A percentile compares a stretch with the other conserved stretches of the same genome.
Conservation (phyloP, 2,888 invertebrate genomes). For the Rhogogaster chlorosoma region DNA sequence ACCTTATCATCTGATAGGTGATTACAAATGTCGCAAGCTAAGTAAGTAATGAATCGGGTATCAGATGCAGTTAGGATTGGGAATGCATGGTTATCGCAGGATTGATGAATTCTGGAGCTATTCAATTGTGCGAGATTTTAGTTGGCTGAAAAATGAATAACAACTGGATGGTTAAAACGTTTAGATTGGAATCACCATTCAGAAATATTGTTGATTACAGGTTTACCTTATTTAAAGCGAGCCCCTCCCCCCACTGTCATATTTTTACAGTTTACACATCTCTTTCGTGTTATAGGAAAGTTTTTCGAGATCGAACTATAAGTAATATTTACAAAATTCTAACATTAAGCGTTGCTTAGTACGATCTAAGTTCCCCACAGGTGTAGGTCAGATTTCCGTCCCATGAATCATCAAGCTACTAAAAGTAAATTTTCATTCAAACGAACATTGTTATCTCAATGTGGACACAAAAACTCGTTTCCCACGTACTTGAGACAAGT, state of each 20-base stretch:
- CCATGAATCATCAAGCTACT: not conserved
- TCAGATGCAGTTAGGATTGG: not conserved
- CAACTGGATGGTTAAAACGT: not conserved
- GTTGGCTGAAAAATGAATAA: not conserved
- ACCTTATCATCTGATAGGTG: conserved; percentile 16
- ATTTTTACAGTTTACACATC: conserved; percentile 56
- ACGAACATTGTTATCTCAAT: not conserved
- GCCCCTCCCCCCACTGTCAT: conserved; percentile 73
- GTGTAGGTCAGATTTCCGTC: conserved; percentile 31
- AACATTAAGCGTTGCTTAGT: conserved; percentile 10
- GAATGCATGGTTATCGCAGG: not conserved
- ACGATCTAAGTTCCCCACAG: conserved; percentile 17
- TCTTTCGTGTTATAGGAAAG: conserved; percentile 46
- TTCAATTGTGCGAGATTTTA: not conserved
- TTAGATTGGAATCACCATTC: conserved; percentile 10
- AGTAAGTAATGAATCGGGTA: not conserved
- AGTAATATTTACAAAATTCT: conserved; percentile 18
- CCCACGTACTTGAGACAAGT: not conserved
- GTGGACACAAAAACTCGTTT: not conserved
- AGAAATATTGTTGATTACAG: not conserved
- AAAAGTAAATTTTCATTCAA: not conserved
- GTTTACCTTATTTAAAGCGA: conserved; percentile 66
- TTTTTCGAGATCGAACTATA: conserved; percentile 36
- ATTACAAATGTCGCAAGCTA: not conserved
- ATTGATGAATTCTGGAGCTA: not conserved